phyloP scores from a whole-genome alignment of 2,797 vertebrate species.

The Cetoscarus ocellatus region DNA sequence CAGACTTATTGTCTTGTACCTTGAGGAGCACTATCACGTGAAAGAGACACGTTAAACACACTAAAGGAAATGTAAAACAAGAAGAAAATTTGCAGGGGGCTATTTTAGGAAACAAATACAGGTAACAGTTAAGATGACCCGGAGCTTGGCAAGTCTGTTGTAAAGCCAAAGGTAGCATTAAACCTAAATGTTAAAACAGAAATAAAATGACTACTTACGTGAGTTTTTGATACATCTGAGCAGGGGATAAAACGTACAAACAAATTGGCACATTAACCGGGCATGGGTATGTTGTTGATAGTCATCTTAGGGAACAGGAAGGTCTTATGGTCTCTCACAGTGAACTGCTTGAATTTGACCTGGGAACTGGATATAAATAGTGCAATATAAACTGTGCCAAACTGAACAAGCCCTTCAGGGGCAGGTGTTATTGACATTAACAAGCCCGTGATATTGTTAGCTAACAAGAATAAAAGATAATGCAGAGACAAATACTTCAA shows the following conservation, averaged over 20 bases:
- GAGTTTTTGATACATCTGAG: constrained; percentile 10
- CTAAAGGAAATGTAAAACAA: no score
- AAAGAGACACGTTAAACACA: no score
- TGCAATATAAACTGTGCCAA: constrained; percentile 74
- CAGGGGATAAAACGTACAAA: not conserved
- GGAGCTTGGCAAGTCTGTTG: not conserved
- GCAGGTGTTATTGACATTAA: constrained; percentile 36
- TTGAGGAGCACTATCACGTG: no score
- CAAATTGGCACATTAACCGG: constrained; percentile 20
- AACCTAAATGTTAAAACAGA: constrained; percentile 23
- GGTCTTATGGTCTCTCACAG: constrained; percentile 34
- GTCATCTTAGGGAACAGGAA: constrained; percentile 44
- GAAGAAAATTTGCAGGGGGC: no score
- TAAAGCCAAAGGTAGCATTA: constrained; percentile 16
- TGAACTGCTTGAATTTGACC: constrained; percentile 58
- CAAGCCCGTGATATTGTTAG: constrained; percentile 23
- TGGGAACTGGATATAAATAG: constrained; percentile 73
- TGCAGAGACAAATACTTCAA: not conserved
- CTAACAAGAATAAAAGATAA: constrained; percentile 23
- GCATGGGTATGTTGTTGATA: constrained; percentile 47
- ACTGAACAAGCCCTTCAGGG: constrained; percentile 8
- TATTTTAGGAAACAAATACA: not conserved
- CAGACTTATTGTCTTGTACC: no score
- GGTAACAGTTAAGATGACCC: constrained; percentile 11
- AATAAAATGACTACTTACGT: constrained; percentile 3